Percentiles rank a stretch among this genome's conserved stretches.
phyloP scores from a whole-genome alignment of 2,113 vertebrate species.

The Hydropotes inermis region DNA sequence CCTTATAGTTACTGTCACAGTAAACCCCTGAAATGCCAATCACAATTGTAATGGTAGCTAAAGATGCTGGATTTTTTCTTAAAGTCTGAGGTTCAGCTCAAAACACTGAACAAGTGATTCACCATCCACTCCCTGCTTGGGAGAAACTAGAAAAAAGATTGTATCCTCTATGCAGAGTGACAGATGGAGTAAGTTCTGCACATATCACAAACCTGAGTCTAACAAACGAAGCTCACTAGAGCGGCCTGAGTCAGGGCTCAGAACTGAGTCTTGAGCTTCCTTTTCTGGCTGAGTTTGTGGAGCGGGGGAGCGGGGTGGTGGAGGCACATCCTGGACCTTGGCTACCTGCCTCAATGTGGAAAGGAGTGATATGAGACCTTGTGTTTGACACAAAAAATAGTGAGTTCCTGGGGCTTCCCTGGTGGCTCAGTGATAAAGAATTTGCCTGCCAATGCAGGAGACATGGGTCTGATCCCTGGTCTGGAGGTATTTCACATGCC shows the following conservation, averaged over 20 bases:
- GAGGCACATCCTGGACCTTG: background rate
- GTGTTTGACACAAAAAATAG: background rate
- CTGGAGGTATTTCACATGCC: background rate
- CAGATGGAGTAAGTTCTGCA: background rate
- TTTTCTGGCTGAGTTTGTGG: background rate
- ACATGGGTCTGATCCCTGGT: background rate
- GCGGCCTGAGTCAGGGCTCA: background rate
- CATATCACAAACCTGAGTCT: background rate
- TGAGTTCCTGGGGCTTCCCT: background rate
- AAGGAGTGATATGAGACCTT: background rate
- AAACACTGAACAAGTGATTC: background rate
- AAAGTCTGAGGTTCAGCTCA: background rate
- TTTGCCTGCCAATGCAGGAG: background rate
- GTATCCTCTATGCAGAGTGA: background rate
- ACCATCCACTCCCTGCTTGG: background rate
- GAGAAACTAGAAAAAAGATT: background rate
- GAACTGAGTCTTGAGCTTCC: background rate
- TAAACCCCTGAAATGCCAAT: background rate
- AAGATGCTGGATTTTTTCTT: background rate
- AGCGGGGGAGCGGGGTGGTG: fast-evolving
- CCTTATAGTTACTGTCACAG: background rate
- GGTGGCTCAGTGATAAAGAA: background rate
- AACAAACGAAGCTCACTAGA: background rate
- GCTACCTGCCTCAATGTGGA: background rate
- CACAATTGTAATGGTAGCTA: background rate